Conservation (phyloP, 2,113 vertebrate genomes). For the Corvus moneduloides region DNA sequence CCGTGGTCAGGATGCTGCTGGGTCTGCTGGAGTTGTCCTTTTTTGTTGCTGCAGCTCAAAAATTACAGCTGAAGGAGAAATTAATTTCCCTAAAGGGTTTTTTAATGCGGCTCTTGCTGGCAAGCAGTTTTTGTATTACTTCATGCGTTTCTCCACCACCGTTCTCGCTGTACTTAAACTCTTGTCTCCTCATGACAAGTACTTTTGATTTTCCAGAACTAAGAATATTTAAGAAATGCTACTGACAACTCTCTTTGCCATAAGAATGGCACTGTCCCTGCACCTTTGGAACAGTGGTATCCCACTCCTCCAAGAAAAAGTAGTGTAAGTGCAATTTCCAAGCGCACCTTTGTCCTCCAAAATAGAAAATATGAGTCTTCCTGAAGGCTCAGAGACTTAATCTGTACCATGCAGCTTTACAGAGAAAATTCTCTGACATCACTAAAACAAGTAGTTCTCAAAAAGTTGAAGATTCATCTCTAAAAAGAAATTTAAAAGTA, state of each 20-base stretch:
- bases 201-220: not conserved
- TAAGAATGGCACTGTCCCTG: not conserved
- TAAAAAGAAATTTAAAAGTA: not conserved
- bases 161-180: not conserved
- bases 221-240: not conserved
- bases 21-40: not conserved
- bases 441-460: not conserved
- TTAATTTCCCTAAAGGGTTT: conserved; percentile 24
- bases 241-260: not conserved
- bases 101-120: not conserved
- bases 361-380: not conserved
- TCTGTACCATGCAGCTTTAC: not conserved
- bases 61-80: conserved; percentile 46
- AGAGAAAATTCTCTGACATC: not conserved
- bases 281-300: not conserved
- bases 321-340: not conserved
- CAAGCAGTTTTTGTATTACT: not conserved
- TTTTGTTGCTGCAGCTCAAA: conserved; percentile 5
- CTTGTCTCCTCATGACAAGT: not conserved
- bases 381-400: not conserved
- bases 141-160: not conserved
- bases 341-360: not conserved
- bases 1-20: not conserved
- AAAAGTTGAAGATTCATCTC: not conserved
- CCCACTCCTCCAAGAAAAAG: not conserved